Base-by-base conservation (phyloP, 2,113 vertebrate genomes). In the Sinocyclocheilus maitianheensis region DNA sequence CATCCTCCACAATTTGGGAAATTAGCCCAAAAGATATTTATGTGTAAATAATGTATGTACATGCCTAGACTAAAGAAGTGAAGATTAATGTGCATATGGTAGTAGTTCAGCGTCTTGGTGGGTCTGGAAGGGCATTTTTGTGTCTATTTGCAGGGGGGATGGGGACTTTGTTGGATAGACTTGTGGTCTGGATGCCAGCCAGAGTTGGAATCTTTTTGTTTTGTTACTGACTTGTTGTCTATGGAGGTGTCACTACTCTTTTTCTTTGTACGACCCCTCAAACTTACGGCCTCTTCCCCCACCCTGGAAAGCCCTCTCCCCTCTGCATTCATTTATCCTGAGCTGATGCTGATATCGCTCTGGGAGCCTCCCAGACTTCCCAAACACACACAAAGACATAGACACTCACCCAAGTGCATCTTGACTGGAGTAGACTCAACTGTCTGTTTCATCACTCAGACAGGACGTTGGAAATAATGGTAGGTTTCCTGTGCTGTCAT, bases 41-140 rank as follows among this genome's bases (percentile, higher is more conserved):
- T 84, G 87, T 87, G 77, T 89, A 91, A 93, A 93, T 91, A 92
- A 92, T 84, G 84, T 81, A 74, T 24, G 51, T 88, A 84, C 90
- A 91, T 92, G 92, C 91, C 88, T 92, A 92, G 90, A 93, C 91
- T 82, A 91, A 86, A 91, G 90, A 89, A 88, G 77, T 84, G 84
- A 89, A 79, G 85, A 85, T 85, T 90, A 79, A 85, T 89, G 40
- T 12, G 43, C 75, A 76, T 88, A 83, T 86, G 88, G 87, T 85
- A 88, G 87, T 85, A 88, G 87, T 88, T 76, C 86, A 88, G 72
- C 93, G 84, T 94, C 93, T 93, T 94, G 93, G 92, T 93, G 91
- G 93, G 94, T 94, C 94, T 76, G 26, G 87, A 82, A n/a, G 65
- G 88, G 34, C 80, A 62, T 84, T 18, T 85, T 69, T 87, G 85